Conservation (phyloP, 1,140 invertebrate genomes). For the Melitaea cinxia region DNA sequence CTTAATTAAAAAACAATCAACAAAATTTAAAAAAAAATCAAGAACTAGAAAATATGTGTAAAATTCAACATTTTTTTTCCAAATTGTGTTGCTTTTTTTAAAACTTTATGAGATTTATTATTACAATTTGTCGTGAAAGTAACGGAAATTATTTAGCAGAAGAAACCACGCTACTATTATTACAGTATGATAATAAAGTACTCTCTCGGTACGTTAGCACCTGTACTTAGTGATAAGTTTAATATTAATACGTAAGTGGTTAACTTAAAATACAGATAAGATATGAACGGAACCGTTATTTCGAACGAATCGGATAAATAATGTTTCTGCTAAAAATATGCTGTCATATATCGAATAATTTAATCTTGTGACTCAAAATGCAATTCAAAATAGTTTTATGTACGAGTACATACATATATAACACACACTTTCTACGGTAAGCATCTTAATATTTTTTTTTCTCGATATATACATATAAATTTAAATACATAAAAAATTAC, state of each 20-base stretch:
- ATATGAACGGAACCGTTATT: constrained; percentile 31
- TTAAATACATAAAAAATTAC: neutral
- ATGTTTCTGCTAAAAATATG: constrained; percentile 19
- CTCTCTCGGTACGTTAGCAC: constrained; percentile 20
- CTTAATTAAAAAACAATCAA: too few relatives aligned
- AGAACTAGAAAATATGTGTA: too few relatives aligned
- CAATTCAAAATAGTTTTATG: too few relatives aligned
- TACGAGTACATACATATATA: neutral
- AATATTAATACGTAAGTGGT: constrained; percentile 20
- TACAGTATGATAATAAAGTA: constrained; percentile 18
- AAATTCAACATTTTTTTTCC: too few relatives aligned
- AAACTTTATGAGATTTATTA: too few relatives aligned
- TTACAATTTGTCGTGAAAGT: neutral
- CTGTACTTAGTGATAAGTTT: constrained; percentile 25
- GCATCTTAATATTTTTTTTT: too few relatives aligned
- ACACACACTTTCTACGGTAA: too few relatives aligned
- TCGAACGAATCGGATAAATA: constrained; percentile 27
- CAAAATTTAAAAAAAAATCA: too few relatives aligned
- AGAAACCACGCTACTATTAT: constrained; percentile 14
- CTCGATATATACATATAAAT: too few relatives aligned
- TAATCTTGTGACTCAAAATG: too few relatives aligned
- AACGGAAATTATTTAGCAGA: neutral
- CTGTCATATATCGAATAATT: constrained; percentile 11
- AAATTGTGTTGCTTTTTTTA: too few relatives aligned
- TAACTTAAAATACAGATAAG: constrained; percentile 34